Base-by-base conservation (phyloP, 1,140 invertebrate species). In the Drosophila mojavensis region DNA sequence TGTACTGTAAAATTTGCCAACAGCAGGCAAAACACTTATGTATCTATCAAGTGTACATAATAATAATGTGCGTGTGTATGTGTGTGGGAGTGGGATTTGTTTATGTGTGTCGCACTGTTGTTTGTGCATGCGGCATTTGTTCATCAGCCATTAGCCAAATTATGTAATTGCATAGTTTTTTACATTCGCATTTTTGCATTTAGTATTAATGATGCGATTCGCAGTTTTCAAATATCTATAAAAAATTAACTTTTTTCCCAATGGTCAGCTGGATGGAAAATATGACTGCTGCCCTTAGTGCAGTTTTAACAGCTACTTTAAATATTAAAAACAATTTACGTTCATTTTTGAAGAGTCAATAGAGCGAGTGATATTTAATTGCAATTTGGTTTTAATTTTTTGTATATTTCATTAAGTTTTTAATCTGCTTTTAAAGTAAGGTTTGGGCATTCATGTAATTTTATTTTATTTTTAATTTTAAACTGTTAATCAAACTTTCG, bases 1-100 rank as follows among this genome's bases (percentile, higher is more conserved):
- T 88, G 58, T 88, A 88, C 69, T 48, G 61, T 50, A 83, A 79
- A 88, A 73, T 71, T 71, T 62, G 71, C 50, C 69, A 56, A 68
- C 74, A 65, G 64, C 69, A 56, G 43, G 24, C 65, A 53, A 55
- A 36, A 53, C 20, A 15, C 28, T 53, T 50, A 30, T 60, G 26
- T 69, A 71, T 33, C 41, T 41, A 28, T 28, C 11, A 51, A 59
- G 41, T 10, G 51, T 65, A 65, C 48, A 65, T 65, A 65, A 56
- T 15, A 61, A 48, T 33, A 53, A 39, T 9, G 56, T 13, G 41
- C 4, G 7, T 55, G n/a, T 41, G 28, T 41, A 36, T 41, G 17
- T 28, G 4, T 45, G 11, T 24, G 6, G 4, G 43, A 30, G 58
- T 20, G 65, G 15, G 15, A 24, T 24, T 24, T 45, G 11, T 24